Evolutionary conservation across 2,888 invertebrate species (phyloP), one percentile per base, ranked within the genome.

Genomic region (Sturmia bella): DNA sequence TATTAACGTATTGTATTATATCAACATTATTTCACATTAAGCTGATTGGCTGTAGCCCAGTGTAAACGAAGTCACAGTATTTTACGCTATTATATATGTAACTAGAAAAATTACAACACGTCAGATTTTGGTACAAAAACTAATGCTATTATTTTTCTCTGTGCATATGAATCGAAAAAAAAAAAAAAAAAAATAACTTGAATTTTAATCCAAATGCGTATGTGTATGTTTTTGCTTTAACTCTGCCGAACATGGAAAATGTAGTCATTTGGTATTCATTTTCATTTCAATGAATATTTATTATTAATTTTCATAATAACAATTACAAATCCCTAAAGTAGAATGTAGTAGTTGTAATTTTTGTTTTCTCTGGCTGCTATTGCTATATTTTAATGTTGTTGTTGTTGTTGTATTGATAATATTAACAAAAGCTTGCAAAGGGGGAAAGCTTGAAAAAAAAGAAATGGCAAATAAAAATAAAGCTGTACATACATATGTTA

Each of bases 291-390:
- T 80, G 66, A 75, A 80, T 63, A 81, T 81, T 76, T 81, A 81
- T 81, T 77, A 81, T 77, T 81, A 81, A 81, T 81, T 81, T 80
- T 75, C 64, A 70, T 80, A 69, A 70, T 39, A 75, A 75, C 74
- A 80, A 80, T 66, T 80, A 80, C 76, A 72, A 80, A 73, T 77
- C 81, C 76, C 76, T 43, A 68, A 81, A 77, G 81, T 73, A 27
- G 17, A 21, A 43, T 63, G 45, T 59, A 43, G n/a, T n/a, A 59
- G 37, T 56, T 59, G 15, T 50, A 37, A 6, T 0, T 45, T 19
- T 27, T 32, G 9, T 48, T 70, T n/a, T n/a, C n/a, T n/a, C n/a
- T n/a, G n/a, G 21, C 24, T 70, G 32, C 39, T 54, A 41, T 72
- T 72, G 48, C 21, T 59, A 13, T 12, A 50, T n/a, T 50, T 39